Percentiles rank a stretch among this genome's conserved stretches.
These are phyloP conservation scores for Meda fulgida DNA, from an alignment of 2,797 vertebrate genomes.

Conservation along the genomic window DNA sequence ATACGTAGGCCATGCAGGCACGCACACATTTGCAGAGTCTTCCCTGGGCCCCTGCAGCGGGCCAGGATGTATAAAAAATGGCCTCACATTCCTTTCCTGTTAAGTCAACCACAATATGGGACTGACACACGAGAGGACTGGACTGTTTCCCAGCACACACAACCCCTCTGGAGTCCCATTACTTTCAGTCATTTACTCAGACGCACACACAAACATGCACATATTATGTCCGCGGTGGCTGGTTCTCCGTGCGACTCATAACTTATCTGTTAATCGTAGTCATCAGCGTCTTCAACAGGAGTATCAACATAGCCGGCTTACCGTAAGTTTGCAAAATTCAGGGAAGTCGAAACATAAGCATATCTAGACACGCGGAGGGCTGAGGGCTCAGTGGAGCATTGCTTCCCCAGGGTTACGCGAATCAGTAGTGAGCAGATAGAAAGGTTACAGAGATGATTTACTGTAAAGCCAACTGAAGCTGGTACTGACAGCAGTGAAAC, in stretches of 20 bases:
- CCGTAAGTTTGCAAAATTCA: slow-evolving; percentile 40
- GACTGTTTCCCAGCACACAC: slow-evolving; percentile 69
- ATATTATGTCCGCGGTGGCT: background rate
- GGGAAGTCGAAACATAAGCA: slow-evolving; percentile 41
- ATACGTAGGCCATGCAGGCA: slow-evolving; percentile 38
- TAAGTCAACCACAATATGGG: slow-evolving; percentile 78
- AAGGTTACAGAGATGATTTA: slow-evolving; percentile 52
- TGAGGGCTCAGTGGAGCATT: background rate
- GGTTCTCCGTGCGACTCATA: slow-evolving; percentile 2
- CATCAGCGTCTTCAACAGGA: background rate
- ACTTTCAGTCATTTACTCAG: slow-evolving; percentile 56
- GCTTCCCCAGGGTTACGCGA: slow-evolving; percentile 26
- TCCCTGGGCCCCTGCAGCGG: slow-evolving; percentile 68
- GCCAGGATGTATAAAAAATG: slow-evolving; percentile 80
- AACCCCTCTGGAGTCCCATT: slow-evolving; percentile 60
- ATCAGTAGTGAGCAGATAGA: slow-evolving; percentile 29
- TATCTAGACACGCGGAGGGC: slow-evolving; percentile 4
- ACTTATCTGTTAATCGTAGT: slow-evolving; percentile 35
- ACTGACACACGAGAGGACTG: slow-evolving; percentile 68
- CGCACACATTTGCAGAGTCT: slow-evolving; percentile 62
- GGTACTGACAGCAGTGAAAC: slow-evolving; percentile 49
- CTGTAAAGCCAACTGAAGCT: slow-evolving; percentile 55
- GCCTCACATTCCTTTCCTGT: slow-evolving; percentile 81
- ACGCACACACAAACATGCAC: slow-evolving; percentile 44
- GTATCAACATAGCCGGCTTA: slow-evolving; percentile 40